Evolutionary conservation across 1,140 invertebrate genomes (phyloP).

Genomic region (Rhyacophila brunnea): DNA sequence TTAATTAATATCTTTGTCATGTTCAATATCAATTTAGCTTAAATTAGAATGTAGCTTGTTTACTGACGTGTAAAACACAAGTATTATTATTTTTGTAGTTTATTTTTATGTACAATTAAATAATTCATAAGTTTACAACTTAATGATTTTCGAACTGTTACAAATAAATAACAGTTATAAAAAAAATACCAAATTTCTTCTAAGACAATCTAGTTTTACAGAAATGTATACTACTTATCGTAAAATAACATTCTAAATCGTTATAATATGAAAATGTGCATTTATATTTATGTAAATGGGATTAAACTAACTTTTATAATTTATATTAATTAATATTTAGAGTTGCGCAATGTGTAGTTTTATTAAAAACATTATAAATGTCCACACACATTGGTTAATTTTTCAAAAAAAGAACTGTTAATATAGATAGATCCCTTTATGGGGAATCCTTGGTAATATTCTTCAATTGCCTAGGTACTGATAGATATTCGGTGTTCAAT

Average conservation of each 20-base stretch:
- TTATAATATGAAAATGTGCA: neutral
- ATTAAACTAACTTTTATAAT: neutral
- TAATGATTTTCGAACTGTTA: neutral
- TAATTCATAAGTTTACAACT: neutral
- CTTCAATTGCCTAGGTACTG: neutral
- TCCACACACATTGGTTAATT: neutral
- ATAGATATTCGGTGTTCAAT: neutral
- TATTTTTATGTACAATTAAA: neutral
- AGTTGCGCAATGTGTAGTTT: conserved; percentile 1
- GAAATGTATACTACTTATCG: conserved; percentile 5
- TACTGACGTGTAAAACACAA: conserved; percentile 7
- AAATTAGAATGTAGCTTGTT: neutral
- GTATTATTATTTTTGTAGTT: neutral
- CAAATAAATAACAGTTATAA: neutral
- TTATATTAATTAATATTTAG: neutral
- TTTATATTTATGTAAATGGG: too few species aligned
- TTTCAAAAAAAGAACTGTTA: neutral
- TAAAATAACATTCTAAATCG: conserved; percentile 1
- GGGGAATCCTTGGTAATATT: too few species aligned
- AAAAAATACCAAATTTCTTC: conserved; percentile 2
- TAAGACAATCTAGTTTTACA: conserved; percentile 5
- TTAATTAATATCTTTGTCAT: conserved; percentile 3
- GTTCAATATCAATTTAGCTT: neutral
- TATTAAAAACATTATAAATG: neutral
- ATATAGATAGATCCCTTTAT: neutral